phyloP scores from a whole-genome alignment of 2,113 vertebrate genomes.

The Cercocebus atys region DNA sequence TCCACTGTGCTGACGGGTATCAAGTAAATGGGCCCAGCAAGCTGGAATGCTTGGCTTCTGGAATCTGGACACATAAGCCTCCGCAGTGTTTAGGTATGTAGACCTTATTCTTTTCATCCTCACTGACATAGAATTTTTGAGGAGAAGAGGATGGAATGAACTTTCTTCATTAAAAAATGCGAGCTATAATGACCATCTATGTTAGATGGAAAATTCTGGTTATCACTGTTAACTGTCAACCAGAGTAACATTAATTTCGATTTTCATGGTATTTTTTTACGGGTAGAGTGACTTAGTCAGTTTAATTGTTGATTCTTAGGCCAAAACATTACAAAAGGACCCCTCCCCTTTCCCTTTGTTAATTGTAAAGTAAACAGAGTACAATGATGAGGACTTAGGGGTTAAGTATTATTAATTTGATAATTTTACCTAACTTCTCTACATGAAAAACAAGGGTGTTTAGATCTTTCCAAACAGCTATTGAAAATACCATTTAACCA shows the following conservation, averaged over 20 bases:
- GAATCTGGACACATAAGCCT: constrained; percentile 80
- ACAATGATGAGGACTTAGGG: not conserved
- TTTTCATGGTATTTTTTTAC: not conserved
- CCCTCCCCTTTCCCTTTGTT: not conserved
- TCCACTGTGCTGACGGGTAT: constrained; percentile 84
- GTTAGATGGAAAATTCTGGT: not conserved
- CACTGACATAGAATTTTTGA: not conserved
- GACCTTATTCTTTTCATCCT: not conserved
- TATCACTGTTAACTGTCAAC: not conserved
- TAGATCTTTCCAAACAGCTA: not conserved
- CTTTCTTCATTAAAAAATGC: not conserved
- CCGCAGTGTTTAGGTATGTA: constrained; percentile 86
- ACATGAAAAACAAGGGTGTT: not conserved
- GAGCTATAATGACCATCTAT: not conserved
- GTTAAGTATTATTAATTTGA: not conserved
- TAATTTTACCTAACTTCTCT: not conserved
- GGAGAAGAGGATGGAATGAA: not conserved
- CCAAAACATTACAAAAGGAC: not conserved
- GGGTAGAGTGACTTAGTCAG: not conserved
- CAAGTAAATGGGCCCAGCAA: constrained; percentile 72
- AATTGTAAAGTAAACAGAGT: not conserved
- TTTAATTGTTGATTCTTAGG: not conserved
- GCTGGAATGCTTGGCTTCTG: constrained; percentile 82
- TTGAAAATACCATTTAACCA: not conserved
- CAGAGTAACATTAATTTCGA: not conserved